Conservation (phyloP, 2,113 vertebrate species). For the Pomatostomus ruficeps region DNA sequence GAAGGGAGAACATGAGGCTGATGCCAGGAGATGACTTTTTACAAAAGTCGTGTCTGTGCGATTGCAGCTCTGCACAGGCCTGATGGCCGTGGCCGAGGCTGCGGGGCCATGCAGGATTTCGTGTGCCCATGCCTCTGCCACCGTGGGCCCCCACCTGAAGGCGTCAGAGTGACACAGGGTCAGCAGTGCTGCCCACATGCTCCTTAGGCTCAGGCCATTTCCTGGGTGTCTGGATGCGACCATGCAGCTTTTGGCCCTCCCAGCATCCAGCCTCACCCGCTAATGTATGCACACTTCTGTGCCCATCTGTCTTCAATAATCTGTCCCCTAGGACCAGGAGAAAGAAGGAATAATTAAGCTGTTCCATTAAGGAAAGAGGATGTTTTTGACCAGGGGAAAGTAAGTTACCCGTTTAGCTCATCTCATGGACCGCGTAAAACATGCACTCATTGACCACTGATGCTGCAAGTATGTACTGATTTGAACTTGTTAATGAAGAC, state of each 20-base stretch:
- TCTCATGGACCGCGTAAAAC: rapidly evolving
- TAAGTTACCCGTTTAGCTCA: not conserved
- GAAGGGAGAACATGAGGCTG: not conserved
- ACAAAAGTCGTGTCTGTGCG: rapidly evolving
- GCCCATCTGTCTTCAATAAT: conserved; percentile 47
- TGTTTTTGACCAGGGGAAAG: not conserved
- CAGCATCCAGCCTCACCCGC: not conserved
- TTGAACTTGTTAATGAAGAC: conserved; percentile 22
- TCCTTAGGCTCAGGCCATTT: not conserved
- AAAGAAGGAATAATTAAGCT: conserved; percentile 47
- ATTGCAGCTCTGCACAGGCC: not conserved
- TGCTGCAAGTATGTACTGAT: not conserved
- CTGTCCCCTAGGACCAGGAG: conserved; percentile 11
- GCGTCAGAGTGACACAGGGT: rapidly evolving
- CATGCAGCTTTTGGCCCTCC: not conserved
- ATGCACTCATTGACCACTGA: not conserved
- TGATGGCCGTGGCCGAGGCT: not conserved
- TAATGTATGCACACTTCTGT: conserved; percentile 39
- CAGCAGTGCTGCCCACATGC: rapidly evolving
- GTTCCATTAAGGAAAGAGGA: conserved; percentile 18
- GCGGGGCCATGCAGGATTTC: rapidly evolving
- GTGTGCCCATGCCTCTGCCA: rapidly evolving
- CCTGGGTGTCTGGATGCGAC: not conserved
- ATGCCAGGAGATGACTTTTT: not conserved
- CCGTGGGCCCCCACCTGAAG: not conserved